Base-by-base conservation (phyloP, 1,140 invertebrate genomes). In the Drosophila rhopaloa region DNA sequence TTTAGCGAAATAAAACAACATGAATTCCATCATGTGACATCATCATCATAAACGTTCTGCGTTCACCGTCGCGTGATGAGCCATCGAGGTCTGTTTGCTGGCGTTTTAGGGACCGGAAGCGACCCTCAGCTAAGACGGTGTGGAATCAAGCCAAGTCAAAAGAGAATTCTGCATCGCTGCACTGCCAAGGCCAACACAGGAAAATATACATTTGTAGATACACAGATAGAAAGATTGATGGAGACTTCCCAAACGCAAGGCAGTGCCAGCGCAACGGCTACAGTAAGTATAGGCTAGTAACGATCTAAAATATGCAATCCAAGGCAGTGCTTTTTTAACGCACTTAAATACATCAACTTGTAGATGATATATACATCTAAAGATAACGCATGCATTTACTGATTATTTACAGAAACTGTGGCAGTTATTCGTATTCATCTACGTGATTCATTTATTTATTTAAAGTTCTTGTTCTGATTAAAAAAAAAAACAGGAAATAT, bases 1-100 rank as follows among this genome's bases (percentile, higher is more conserved):
- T 63, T 79, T 70, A 67, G 60, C 59, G 40, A 75, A 82, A 53
- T 81, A 61, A 75, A 58, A 48, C 50, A 70, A 54, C 70, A 61
- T 81, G 63, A 66, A 66, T 73, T 83, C 56, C 71, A 76, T 73
- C 83, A 88, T 89, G 84, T 88, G 83, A 88, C 83, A 88, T 88
- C 29, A 32, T 32, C 9, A 10, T 9, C 54, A 46, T 56, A 51
- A 35, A 19, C 62, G 63, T 56, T 50, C 29, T 35, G 48, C 29
- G 8, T 51, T 51, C 51, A 43, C 14, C 60, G 65, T 88, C 71
- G 79, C 83, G 76, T 89, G 83, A 89, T 84, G 74, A 53, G 71
- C 38, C 59, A 70, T 46, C 29, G 54, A 58, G 19, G 63, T 46
- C 44, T 41, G 38, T 43, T 37, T 46, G 11, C 56, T 27, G 44